Evolutionary conservation across 2,888 invertebrate species (phyloP).

Genomic region (Gymnosoma rotundatum): DNA sequence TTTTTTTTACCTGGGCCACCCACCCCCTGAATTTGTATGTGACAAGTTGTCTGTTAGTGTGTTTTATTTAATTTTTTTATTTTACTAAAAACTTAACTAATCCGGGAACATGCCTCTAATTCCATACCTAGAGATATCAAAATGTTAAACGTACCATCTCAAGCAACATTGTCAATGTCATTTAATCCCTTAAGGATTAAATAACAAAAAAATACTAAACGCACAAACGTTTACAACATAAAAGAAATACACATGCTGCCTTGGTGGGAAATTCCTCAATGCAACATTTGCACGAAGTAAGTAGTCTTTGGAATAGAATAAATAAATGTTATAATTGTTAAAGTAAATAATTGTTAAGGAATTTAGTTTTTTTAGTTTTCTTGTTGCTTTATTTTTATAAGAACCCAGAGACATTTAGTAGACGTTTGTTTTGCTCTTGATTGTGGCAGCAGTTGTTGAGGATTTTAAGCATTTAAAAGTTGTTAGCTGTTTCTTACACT

Average conservation of each 20-base stretch:
- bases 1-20: too few species aligned
- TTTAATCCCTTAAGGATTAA: slow-evolving; percentile 60
- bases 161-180: slow-evolving; percentile 54
- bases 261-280: slow-evolving; percentile 62
- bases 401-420: slow-evolving; percentile 53
- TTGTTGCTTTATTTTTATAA: not conserved
- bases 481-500: not conserved
- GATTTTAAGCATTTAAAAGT: not conserved
- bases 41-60: too few species aligned
- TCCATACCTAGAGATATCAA: slow-evolving; percentile 25
- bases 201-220: not conserved
- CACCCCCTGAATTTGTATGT: too few species aligned
- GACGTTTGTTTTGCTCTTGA: not conserved
- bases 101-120: slow-evolving; percentile 49
- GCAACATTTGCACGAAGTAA: slow-evolving; percentile 47
- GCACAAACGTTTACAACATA: too few species aligned
- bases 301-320: not conserved
- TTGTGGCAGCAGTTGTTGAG: not conserved
- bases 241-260: not conserved
- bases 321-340: slow-evolving; percentile 60
- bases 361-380: not conserved
- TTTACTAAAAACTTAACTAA: not conserved
- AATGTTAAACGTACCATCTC: not conserved
- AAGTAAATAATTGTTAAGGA: slow-evolving; percentile 45
- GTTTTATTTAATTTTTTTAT: too few species aligned